A percentile compares a stretch with the other conserved stretches of the same genome.
These are phyloP conservation scores for Synchiropus splendidus DNA, from an alignment of 2,113 vertebrate species.

Conservation along the genomic window DNA sequence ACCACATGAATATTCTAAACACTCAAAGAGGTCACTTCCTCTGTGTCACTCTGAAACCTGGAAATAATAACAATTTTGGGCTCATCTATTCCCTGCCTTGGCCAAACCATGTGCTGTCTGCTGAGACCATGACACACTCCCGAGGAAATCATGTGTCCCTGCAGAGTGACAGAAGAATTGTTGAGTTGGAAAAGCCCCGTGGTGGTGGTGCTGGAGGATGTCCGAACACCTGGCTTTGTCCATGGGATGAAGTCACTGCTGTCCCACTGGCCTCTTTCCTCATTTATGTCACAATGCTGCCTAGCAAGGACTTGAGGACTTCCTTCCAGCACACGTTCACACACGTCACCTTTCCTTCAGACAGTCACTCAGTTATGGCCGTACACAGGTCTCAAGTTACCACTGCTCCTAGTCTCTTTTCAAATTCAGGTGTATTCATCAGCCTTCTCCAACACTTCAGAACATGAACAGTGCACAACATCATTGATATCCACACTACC, in stretches of 20 bases:
- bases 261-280: constrained; percentile 35
- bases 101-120: too few species aligned
- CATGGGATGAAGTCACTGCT: constrained; percentile 29
- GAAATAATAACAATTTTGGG: too few species aligned
- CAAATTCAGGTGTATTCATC: too few species aligned
- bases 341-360: constrained; percentile 3
- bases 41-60: too few species aligned
- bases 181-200: constrained; percentile 1
- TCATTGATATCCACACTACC: too few species aligned
- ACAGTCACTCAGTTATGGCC: not conserved
- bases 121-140: constrained; percentile 32
- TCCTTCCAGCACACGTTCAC: constrained; percentile 26
- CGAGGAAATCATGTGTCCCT: constrained; percentile 37
- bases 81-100: too few species aligned
- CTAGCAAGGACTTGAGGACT: constrained; percentile 19
- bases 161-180: constrained; percentile 24
- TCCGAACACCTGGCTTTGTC: constrained; percentile 17
- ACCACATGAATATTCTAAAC: too few species aligned
- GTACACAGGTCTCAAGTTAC: not conserved
- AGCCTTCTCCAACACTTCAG: too few species aligned
- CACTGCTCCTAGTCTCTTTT: too few species aligned
- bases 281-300: constrained; percentile 29
- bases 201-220: not conserved
- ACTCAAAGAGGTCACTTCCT: too few species aligned
- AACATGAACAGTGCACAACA: too few species aligned